These are phyloP conservation scores for Triops longicaudatus DNA, from an alignment of 1,140 invertebrate species.

Conservation along the genomic window DNA sequence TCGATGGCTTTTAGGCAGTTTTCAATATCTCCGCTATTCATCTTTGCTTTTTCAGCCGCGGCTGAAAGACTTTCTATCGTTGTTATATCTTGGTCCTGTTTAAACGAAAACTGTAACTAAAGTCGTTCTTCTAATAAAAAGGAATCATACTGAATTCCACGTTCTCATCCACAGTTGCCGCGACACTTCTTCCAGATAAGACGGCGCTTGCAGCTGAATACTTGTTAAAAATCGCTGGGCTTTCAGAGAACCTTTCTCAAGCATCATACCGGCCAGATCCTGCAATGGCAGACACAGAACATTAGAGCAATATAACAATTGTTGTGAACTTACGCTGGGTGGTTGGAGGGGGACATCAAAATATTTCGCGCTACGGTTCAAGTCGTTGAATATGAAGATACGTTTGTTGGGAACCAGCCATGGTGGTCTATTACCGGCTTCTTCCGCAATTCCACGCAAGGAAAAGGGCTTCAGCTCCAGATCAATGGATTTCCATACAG, in stretches of 20 bases:
- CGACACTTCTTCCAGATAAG: conserved; percentile 37
- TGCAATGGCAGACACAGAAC: conserved; percentile 26
- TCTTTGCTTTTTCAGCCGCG: conserved; percentile 35
- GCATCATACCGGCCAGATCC: conserved; percentile 34
- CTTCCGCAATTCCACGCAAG: conserved; percentile 40
- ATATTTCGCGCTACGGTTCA: conserved; percentile 36
- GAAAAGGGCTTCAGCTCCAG: conserved; percentile 41
- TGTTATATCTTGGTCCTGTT: conserved; percentile 37
- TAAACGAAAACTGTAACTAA: conserved; percentile 21
- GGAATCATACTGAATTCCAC: conserved; percentile 35
- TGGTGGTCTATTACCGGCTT: conserved; percentile 39
- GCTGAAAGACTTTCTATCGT: conserved; percentile 34
- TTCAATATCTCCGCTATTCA: conserved; percentile 29
- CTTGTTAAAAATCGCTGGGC: conserved; percentile 39
- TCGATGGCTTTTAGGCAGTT: conserved; percentile 25
- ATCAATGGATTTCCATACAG: conserved; percentile 39
- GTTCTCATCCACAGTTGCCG: conserved; percentile 39
- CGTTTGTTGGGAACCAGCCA: conserved; percentile 36
- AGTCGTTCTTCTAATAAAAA: not conserved
- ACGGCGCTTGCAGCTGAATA: conserved; percentile 30
- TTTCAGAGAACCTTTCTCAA: conserved; percentile 37
- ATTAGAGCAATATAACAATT: not conserved
- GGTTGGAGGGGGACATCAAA: conserved; percentile 38
- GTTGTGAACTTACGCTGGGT: conserved; percentile 36
- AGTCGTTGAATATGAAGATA: conserved; percentile 40